phyloP scores from a whole-genome alignment of 2,888 invertebrate genomes.

The Scaptomyza parva region DNA sequence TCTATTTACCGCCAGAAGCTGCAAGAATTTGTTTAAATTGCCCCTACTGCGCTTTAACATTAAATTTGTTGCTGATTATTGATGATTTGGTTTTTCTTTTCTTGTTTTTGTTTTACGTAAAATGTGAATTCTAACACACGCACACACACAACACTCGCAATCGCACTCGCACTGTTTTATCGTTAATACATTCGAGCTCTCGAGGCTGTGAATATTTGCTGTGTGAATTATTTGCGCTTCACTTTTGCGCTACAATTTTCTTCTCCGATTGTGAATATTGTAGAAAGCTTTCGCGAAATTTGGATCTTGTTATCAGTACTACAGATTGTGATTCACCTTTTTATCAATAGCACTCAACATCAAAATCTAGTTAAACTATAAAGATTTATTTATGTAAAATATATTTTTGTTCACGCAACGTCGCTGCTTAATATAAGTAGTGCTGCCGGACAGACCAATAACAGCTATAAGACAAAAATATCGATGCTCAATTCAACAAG shows the following conservation, averaged over 20 bases:
- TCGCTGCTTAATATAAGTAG: constrained; percentile 61
- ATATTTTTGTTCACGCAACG: constrained; percentile 78
- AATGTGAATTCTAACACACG: constrained; percentile 72
- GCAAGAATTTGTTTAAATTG: constrained; percentile 84
- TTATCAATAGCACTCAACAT: constrained; percentile 55
- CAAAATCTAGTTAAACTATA: constrained; percentile 54
- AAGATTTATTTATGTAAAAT: constrained; percentile 73
- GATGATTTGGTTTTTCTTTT: constrained; percentile 34
- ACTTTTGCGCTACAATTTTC: constrained; percentile 64
- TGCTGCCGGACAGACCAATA: constrained; percentile 51
- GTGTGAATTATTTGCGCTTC: constrained; percentile 67
- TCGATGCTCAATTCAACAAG: constrained; percentile 3
- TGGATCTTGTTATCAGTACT: constrained; percentile 25
- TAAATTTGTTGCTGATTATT: constrained; percentile 69
- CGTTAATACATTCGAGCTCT: constrained; percentile 65
- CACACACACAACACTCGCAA: constrained; percentile 62
- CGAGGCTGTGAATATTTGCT: constrained; percentile 55
- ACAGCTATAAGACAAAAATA: constrained; percentile 1
- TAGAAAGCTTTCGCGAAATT: constrained; percentile 30
- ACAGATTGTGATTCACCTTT: constrained; percentile 61
- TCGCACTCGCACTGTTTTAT: constrained; percentile 65
- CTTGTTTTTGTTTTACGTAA: constrained; percentile 66
- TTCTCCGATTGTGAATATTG: constrained; percentile 38
- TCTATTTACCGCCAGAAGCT: constrained; percentile 83
- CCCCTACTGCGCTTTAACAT: constrained; percentile 84